Evolutionary conservation across 1,140 invertebrate species (phyloP), one percentile per base, ranked within the genome.

Genomic region (Drosophila pallidifrons): DNA sequence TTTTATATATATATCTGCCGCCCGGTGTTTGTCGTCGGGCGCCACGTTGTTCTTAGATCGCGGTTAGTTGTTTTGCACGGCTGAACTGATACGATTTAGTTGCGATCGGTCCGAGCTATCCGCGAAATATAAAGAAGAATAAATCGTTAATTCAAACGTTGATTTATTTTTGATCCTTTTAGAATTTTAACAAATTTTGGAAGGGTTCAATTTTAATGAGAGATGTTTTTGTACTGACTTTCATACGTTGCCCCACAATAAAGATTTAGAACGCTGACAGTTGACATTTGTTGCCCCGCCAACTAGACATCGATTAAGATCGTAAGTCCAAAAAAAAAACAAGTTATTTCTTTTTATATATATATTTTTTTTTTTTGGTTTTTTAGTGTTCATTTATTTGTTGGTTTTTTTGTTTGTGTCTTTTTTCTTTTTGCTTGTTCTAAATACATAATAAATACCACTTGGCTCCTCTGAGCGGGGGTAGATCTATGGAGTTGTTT

Each of bases 111-210:
- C 55, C 67, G 52, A 72, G 54, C 71, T 74, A 65, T 67, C 77
- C 81, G 79, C 85, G 68, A 88, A 88, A 81, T 88, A 88, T 76
- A 25, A 25, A 25, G 47, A 89, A 77, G 75, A 88, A 78, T 73
- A 77, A 74, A 81, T 81, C 82, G 77, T 74, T 81, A 79, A 74
- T 81, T 77, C 88, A 66, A 86, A 81, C 75, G 85, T 71, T 88
- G 77, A 83, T 89, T 79, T 88, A 81, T 81, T 89, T 89, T 74
- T 76, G 72, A 89, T 89, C 85, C 85, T 89, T 88, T 89, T 89
- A 89, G 85, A 89, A 89, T 89, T 89, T 89, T 70, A 88, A 87
- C 63, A 83, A 89, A 85, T 75, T 88, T 88, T 89, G 59, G 68
- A 77, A 73, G 58, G 58, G 77, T 54, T 80, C 73, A 86, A 78